Evolutionary conservation across 2,888 invertebrate species (phyloP).

Genomic region (Palloptera scutellata): DNA sequence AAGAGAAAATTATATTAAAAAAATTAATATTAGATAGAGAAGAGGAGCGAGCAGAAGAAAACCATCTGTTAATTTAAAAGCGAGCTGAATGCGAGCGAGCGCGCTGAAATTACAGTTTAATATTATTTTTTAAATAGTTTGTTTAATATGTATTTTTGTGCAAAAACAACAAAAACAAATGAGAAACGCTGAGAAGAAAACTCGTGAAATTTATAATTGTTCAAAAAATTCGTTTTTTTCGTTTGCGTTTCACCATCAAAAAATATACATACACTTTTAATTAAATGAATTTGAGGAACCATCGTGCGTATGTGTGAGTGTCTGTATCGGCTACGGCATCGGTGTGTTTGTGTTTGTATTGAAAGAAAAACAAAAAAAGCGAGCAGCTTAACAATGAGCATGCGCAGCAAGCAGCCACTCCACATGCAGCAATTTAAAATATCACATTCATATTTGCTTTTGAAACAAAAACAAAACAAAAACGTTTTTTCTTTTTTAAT

Average conservation of each 20-base stretch:
- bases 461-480: conserved; percentile 6
- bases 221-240: no score
- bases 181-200: no score
- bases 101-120: conserved; percentile 3
- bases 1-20: background rate
- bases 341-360: background rate
- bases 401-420: background rate
- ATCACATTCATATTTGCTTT: conserved; percentile 21
- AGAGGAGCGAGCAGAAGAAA: background rate
- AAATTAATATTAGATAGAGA: background rate
- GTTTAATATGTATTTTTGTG: no score
- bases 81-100: background rate
- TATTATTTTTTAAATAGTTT: no score
- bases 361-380: background rate
- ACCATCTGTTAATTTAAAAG: background rate
- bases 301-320: background rate
- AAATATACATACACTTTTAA: background rate
- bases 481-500: no score
- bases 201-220: no score
- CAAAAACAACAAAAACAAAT: no score
- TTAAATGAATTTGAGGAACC: background rate
- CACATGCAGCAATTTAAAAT: conserved; percentile 20
- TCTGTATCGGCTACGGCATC: background rate
- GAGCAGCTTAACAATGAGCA: no score
- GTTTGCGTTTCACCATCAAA: no score